A percentile compares a stretch with the other conserved stretches of the same genome.
These are phyloP conservation scores for Pseudonaja textilis DNA, from an alignment of 2,113 vertebrate genomes.

Conservation along the genomic window DNA sequence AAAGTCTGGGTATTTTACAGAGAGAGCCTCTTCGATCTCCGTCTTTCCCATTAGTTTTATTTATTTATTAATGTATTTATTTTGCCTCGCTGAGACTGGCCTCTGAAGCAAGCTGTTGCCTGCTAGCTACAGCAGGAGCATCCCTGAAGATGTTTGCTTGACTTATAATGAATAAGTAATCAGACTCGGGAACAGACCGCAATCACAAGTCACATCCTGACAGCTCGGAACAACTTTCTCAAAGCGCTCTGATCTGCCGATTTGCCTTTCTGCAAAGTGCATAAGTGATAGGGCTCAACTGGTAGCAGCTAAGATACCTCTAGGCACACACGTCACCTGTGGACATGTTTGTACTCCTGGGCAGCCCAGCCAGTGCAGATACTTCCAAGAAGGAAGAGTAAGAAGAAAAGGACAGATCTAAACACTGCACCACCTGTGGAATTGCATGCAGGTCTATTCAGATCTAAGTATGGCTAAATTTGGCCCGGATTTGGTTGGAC, in stretches of 20 bases:
- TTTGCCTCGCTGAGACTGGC: neutral
- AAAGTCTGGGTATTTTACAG: neutral
- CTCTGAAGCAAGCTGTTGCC: neutral
- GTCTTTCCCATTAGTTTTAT: neutral
- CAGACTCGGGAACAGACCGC: neutral
- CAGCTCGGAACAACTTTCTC: neutral
- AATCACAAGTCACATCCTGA: neutral
- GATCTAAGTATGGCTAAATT: neutral
- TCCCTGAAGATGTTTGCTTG: neutral
- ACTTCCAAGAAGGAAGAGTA: neutral
- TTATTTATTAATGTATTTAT: neutral
- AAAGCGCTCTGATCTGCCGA: neutral
- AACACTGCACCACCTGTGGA: neutral
- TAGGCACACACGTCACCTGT: no score
- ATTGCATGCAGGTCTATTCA: neutral
- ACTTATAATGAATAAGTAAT: conserved; percentile 11
- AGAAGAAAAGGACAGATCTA: neutral
- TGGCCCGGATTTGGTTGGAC: neutral
- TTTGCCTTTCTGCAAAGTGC: neutral
- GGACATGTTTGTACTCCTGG: neutral
- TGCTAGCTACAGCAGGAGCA: neutral
- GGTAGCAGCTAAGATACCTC: neutral
- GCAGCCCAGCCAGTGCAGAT: neutral
- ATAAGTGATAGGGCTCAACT: neutral
- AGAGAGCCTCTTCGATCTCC: neutral